These are phyloP conservation scores for Latrodectus hesperus DNA, from an alignment of 2,888 invertebrate species.

Conservation along the genomic window DNA sequence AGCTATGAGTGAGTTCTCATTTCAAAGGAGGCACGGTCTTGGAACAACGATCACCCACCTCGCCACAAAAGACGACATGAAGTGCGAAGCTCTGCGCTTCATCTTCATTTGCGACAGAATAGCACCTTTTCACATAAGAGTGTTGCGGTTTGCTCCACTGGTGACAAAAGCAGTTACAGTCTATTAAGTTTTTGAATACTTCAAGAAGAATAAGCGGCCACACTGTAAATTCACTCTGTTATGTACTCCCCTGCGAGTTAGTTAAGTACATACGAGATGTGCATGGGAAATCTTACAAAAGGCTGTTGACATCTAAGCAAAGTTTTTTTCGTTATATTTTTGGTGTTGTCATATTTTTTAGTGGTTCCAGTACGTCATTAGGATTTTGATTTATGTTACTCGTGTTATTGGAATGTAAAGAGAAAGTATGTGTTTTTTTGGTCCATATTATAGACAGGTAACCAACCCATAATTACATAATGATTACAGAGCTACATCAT, in stretches of 20 bases:
- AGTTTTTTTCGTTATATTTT: too few species aligned
- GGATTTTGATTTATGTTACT: not conserved
- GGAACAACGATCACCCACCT: slow-evolving; percentile 49
- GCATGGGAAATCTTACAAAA: not conserved
- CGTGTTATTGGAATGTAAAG: not conserved
- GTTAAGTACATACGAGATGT: not conserved
- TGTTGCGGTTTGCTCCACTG: slow-evolving; percentile 30
- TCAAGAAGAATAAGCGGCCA: not conserved
- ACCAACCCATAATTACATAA: too few species aligned
- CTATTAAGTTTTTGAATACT: slow-evolving; percentile 49
- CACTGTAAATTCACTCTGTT: not conserved
- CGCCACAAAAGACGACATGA: slow-evolving; percentile 27
- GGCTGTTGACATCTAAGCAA: not conserved
- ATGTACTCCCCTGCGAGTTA: not conserved
- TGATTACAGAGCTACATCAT: too few species aligned
- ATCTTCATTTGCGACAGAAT: slow-evolving; percentile 32
- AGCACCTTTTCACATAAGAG: slow-evolving; percentile 16
- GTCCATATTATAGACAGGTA: not conserved
- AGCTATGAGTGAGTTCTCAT: slow-evolving; percentile 18
- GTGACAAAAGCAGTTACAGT: slow-evolving; percentile 34
- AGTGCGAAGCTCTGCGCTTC: slow-evolving; percentile 24
- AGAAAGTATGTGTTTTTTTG: not conserved
- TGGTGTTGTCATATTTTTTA: not conserved
- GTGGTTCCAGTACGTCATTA: not conserved
- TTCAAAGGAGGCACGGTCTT: slow-evolving; percentile 32